A percentile compares a stretch with the other conserved stretches of the same genome.
Evolutionary conservation across 2,797 vertebrate species (phyloP).

Genomic region (Heterohyrax brucei): DNA sequence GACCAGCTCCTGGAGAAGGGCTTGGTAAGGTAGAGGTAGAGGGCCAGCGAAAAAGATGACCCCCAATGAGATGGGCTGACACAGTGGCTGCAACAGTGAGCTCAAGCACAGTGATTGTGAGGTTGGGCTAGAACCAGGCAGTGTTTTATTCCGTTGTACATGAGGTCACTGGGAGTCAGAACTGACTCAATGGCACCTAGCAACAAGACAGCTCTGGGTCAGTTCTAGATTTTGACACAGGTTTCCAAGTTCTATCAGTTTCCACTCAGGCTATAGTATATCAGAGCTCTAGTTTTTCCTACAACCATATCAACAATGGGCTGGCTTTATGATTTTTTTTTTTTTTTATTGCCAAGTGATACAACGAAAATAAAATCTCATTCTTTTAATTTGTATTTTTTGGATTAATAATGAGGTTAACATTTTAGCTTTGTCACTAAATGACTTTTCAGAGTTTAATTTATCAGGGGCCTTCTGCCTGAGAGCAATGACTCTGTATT

Average conservation of each 20-base stretch:
- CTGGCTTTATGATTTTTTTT: not conserved
- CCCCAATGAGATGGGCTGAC: too few species aligned
- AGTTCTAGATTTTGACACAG: not conserved
- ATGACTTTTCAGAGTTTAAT: not conserved
- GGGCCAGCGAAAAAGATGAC: too few species aligned
- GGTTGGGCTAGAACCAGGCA: too few species aligned
- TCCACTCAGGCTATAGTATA: not conserved
- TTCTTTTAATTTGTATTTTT: not conserved
- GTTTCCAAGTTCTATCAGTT: not conserved
- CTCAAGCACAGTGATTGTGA: too few species aligned
- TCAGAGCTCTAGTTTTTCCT: not conserved
- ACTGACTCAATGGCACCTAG: too few species aligned
- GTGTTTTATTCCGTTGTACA: too few species aligned
- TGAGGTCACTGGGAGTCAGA: too few species aligned
- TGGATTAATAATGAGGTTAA: not conserved
- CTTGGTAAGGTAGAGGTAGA: too few species aligned
- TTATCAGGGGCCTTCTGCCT: not conserved
- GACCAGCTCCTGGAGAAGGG: too few species aligned
- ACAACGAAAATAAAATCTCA: not conserved
- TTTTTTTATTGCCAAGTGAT: not conserved
- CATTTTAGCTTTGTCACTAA: not conserved
- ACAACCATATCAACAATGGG: not conserved
- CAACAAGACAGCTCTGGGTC: not conserved
- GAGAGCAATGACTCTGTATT: not conserved
- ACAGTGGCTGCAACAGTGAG: too few species aligned